Evolutionary conservation across 2,888 invertebrate genomes (phyloP).

Genomic region (Habrosyne pyritoides): DNA sequence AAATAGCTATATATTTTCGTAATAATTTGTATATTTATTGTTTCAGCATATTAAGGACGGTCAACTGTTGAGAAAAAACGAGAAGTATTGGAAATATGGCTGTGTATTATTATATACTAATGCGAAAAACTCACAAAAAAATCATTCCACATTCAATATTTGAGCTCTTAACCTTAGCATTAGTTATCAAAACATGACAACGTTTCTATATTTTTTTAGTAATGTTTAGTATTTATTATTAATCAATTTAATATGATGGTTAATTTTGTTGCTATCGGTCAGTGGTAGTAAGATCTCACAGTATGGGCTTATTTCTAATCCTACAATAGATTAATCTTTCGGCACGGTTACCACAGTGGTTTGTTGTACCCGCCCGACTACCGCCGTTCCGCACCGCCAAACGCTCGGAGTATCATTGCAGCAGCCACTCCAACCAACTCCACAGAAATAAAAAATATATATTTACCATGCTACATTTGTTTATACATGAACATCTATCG

Average conservation of each 20-base stretch:
- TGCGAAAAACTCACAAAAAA: neutral
- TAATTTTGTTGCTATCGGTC: too few relatives aligned
- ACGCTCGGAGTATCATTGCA: too few relatives aligned
- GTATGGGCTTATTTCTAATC: too few relatives aligned
- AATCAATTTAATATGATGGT: neutral
- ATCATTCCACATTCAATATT: neutral
- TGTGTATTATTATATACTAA: neutral
- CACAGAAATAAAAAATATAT: too few relatives aligned
- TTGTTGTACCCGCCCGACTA: too few relatives aligned
- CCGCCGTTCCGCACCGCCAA: too few relatives aligned
- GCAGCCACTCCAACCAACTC: too few relatives aligned
- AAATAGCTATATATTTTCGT: neutral
- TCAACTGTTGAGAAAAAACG: slow-evolving; percentile 60
- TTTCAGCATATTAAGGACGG: slow-evolving; percentile 71
- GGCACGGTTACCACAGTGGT: too few relatives aligned
- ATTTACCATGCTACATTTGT: too few relatives aligned
- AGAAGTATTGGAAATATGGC: neutral
- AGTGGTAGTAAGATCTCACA: too few relatives aligned
- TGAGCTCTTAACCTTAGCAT: neutral
- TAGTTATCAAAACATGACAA: neutral
- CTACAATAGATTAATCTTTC: too few relatives aligned
- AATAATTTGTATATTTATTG: slow-evolving; percentile 22
- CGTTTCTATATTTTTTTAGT: neutral
- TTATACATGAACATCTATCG: too few relatives aligned
- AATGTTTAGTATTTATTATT: neutral